Evolutionary conservation across 2,797 vertebrate genomes (phyloP), one percentile per base, ranked within the genome.

Genomic region (Eulemur albifrons): DNA sequence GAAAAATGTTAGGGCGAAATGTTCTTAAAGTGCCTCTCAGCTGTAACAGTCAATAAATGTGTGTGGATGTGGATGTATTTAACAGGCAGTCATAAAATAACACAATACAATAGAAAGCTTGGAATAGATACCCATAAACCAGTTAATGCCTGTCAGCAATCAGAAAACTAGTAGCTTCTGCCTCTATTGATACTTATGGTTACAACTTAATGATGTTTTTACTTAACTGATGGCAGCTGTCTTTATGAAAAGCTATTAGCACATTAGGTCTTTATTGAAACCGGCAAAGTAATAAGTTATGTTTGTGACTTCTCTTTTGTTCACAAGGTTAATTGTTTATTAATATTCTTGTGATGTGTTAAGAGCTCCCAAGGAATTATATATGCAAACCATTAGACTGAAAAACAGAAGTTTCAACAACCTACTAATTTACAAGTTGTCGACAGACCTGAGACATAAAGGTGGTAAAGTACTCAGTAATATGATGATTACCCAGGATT

Each of bases 311-410:
- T 97, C 70, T 97, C 77, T 94, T 97, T 97, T 97, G 89, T 96
- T 98, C 91, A 89, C 86, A 97, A 95, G 93, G 96, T 95, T 97
- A 97, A 97, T 97, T 97, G 81, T 92, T 95, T 96, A 97, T 91
- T 87, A 96, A 96, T 92, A 93, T 93, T 95, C 80, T 89, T 89
- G 48, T 96, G 85, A 93, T 94, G 45, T 90, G 32, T 85, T 94
- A 93, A 94, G 82, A 94, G 79, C 48, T 94, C 82, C 76, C 25
- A 38, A 89, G 89, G 83, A 97, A 97, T 96, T 96, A 79, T 84
- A 94, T 82, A 83, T 77, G 79, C 86, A 96, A 88, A 83, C 32
- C 59, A 91, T 91, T 88, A 91, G 54, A 83, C 72, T 83, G 67
- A 35, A 35, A 96, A 88, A 81, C 18, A 79, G 81, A 92, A 90